Percentiles rank a stretch among this genome's conserved stretches.
These are phyloP conservation scores for Dimorphilus gyrociliatus DNA, from an alignment of 2,888 invertebrate genomes.

Conservation along the genomic window DNA sequence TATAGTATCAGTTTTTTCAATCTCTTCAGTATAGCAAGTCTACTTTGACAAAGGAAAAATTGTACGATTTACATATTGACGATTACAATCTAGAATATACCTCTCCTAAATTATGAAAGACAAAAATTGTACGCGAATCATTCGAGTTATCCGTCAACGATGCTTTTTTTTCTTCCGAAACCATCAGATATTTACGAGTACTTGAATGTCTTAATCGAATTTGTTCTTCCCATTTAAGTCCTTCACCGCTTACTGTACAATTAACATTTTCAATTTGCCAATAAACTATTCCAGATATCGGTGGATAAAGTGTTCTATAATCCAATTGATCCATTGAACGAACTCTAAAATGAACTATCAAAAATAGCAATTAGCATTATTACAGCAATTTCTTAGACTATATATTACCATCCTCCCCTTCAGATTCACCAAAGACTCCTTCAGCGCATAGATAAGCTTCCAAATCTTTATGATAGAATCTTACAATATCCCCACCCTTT, in stretches of 20 bases:
- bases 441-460: conserved; percentile 33
- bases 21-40: conserved; percentile 6
- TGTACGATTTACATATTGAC: background rate
- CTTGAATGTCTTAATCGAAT: conserved; percentile 11
- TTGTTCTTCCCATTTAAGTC: conserved; percentile 10
- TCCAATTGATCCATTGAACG: conserved; percentile 31
- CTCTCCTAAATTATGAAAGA: conserved; percentile 10
- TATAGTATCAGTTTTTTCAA: conserved; percentile 9
- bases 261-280: conserved; percentile 33
- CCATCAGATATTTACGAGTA: conserved; percentile 9
- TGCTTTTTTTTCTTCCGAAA: conserved; percentile 7
- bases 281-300: conserved; percentile 31
- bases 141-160: conserved; percentile 2
- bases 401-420: conserved; percentile 25
- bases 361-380: background rate
- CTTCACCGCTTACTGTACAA: conserved; percentile 13
- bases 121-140: conserved; percentile 10
- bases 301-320: conserved; percentile 30
- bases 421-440: conserved; percentile 25
- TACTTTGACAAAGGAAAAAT: conserved; percentile 3
- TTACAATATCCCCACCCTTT: conserved; percentile 30
- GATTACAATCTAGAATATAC: background rate
- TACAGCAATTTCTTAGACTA: background rate
- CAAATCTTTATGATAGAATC: conserved; percentile 31
- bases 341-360: conserved; percentile 30